A percentile compares a stretch with the other conserved stretches of the same genome.
phyloP scores from a whole-genome alignment of 2,888 invertebrate species.

The Oligia strigilis region DNA sequence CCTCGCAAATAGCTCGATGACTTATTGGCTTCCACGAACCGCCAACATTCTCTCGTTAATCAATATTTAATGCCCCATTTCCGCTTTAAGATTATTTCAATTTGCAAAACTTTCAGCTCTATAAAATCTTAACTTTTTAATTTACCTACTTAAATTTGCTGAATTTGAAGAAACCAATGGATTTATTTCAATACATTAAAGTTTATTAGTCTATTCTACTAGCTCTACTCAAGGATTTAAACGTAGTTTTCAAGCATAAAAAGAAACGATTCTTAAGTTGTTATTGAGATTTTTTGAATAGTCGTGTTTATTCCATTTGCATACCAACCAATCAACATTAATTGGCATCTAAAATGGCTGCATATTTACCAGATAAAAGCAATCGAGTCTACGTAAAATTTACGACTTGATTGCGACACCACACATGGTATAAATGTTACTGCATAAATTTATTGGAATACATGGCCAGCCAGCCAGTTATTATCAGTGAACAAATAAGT shows the following conservation, averaged over 20 bases:
- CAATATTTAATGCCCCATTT: conserved; percentile 74
- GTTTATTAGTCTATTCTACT: not conserved
- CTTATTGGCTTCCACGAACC: conserved; percentile 69
- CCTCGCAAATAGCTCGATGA: conserved; percentile 65
- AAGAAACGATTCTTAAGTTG: conserved; percentile 23
- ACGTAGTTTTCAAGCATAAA: conserved; percentile 8
- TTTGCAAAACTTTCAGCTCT: conserved; percentile 49
- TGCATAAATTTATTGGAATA: conserved; percentile 71
- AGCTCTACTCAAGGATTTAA: not conserved
- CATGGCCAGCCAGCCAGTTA: conserved; percentile 68
- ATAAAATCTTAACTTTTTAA: conserved; percentile 20
- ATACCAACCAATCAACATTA: conserved; percentile 54
- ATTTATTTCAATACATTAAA: conserved; percentile 6
- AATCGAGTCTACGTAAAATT: conserved; percentile 55
- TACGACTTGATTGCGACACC: conserved; percentile 63
- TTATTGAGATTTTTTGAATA: conserved; percentile 48
- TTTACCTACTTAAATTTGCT: not conserved
- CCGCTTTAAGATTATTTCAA: conserved; percentile 63
- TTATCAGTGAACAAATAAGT: conserved; percentile 68
- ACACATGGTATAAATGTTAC: conserved; percentile 58
- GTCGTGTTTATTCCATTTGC: conserved; percentile 52
- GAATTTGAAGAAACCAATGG: not conserved
- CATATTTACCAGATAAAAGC: conserved; percentile 61
- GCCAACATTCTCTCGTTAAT: conserved; percentile 66
- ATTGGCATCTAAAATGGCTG: conserved; percentile 61